A percentile compares a stretch with the other conserved stretches of the same genome.
These are phyloP conservation scores for Oceanites oceanicus DNA, from an alignment of 2,113 vertebrate genomes.

Conservation along the genomic window DNA sequence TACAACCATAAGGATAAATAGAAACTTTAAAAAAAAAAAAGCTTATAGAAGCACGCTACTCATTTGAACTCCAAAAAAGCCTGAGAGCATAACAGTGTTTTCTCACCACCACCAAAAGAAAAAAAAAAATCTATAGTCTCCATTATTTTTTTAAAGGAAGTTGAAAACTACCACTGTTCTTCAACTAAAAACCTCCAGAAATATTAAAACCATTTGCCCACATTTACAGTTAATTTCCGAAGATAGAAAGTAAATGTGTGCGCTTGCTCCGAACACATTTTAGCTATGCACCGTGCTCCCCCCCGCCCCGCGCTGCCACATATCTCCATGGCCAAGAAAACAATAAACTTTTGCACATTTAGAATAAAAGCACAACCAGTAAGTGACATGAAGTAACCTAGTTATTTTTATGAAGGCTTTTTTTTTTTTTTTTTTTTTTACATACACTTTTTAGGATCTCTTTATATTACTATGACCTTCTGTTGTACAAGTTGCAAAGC, in stretches of 20 bases:
- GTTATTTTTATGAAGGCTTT: neutral
- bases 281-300: neutral
- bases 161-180: neutral
- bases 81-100: neutral
- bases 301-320: neutral
- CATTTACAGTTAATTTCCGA: neutral
- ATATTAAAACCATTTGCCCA: neutral
- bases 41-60: neutral
- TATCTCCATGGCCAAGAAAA: neutral
- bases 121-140: neutral
- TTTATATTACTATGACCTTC: neutral
- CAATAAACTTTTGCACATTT: neutral
- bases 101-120: neutral
- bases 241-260: neutral
- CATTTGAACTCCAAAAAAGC: neutral
- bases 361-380: neutral
- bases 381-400: neutral
- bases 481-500: neutral
- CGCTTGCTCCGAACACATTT: neutral
- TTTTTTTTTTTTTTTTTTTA: neutral
- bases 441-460: neutral
- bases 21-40: neutral
- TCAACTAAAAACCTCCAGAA: neutral
- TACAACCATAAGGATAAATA: conserved; percentile 35
- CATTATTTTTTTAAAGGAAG: neutral